Percentiles rank a stretch among this genome's conserved stretches.
These are phyloP conservation scores for Leucophenga maculata DNA, from an alignment of 2,888 invertebrate species.

Conservation along the genomic window DNA sequence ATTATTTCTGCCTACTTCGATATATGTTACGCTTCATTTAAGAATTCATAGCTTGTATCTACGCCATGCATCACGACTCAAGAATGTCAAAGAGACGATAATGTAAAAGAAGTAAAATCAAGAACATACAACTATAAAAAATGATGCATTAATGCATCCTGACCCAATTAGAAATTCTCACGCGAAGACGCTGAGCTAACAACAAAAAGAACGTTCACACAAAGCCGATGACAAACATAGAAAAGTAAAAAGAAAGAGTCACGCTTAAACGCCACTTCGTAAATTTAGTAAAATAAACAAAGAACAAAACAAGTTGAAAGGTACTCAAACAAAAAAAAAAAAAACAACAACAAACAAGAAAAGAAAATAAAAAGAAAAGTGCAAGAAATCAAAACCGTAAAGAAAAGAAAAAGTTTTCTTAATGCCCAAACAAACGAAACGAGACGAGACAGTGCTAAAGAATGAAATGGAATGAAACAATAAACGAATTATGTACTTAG, in stretches of 20 bases:
- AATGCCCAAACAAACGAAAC: constrained; percentile 43
- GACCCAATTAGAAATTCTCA: constrained; percentile 63
- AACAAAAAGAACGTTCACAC: background rate
- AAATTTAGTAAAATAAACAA: constrained; percentile 57
- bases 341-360: constrained; percentile 22
- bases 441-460: constrained; percentile 28
- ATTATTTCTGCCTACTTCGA: too few species aligned
- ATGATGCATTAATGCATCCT: constrained; percentile 46
- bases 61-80: background rate
- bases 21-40: too few species aligned
- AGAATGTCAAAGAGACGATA: background rate
- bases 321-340: constrained; percentile 30
- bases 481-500: constrained; percentile 18
- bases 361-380: constrained; percentile 49
- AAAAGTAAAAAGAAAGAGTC: constrained; percentile 40
- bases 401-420: constrained; percentile 42
- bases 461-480: constrained; percentile 28
- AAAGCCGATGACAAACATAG: constrained; percentile 25
- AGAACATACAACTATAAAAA: too few species aligned
- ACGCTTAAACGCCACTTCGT: constrained; percentile 54
- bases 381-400: constrained; percentile 48
- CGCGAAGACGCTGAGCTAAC: constrained; percentile 47
- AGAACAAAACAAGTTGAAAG: constrained; percentile 29
- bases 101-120: background rate
- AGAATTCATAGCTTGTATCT: too few species aligned